Percentiles rank a stretch among this genome's conserved stretches.
Conservation (phyloP, 2,797 vertebrate species). For the Zenarchopterus dispar region DNA sequence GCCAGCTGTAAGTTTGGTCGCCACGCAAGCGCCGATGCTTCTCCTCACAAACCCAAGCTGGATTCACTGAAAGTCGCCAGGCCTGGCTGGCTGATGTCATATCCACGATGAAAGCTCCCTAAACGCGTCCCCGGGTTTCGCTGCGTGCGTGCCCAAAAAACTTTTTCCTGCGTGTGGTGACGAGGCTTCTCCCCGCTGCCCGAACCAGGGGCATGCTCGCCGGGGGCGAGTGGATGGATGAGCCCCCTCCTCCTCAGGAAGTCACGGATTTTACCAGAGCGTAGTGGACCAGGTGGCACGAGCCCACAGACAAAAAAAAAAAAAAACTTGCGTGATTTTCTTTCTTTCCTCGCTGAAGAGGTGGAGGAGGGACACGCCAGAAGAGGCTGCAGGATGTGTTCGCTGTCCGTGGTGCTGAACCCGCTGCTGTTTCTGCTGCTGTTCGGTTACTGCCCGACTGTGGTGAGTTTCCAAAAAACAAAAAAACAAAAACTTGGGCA, state of each 20-base stretch:
- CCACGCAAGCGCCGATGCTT: constrained; percentile 41
- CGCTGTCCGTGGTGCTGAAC: constrained; percentile 85
- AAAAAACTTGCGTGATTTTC: constrained; percentile 64
- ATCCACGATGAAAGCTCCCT: constrained; percentile 78
- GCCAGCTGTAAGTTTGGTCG: constrained; percentile 66
- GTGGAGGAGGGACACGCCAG: constrained; percentile 18
- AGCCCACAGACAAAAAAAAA: constrained; percentile 65
- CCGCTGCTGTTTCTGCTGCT: constrained; percentile 88
- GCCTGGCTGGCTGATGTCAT: constrained; percentile 84
- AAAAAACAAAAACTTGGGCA: constrained; percentile 15
- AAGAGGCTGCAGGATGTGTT: constrained; percentile 80
- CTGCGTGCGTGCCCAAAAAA: constrained; percentile 70
- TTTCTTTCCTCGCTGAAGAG: constrained; percentile 5
- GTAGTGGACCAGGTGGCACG: constrained; percentile 57
- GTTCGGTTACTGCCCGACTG: constrained; percentile 87
- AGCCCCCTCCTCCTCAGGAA: constrained; percentile 55
- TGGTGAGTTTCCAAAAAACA: constrained; percentile 78
- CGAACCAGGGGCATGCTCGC: constrained; percentile 56
- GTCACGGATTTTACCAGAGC: constrained; percentile 62
- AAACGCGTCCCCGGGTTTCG: constrained; percentile 24
- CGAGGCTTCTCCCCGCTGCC: constrained; percentile 52
- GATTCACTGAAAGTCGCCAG: constrained; percentile 48
- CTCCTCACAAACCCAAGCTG: constrained; percentile 28
- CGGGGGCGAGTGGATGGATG: constrained; percentile 64
- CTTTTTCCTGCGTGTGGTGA: constrained; percentile 78